Percentiles rank a stretch among this genome's conserved stretches.
These are phyloP conservation scores for Ennomos erosarius DNA, from an alignment of 2,888 invertebrate species.

Conservation along the genomic window DNA sequence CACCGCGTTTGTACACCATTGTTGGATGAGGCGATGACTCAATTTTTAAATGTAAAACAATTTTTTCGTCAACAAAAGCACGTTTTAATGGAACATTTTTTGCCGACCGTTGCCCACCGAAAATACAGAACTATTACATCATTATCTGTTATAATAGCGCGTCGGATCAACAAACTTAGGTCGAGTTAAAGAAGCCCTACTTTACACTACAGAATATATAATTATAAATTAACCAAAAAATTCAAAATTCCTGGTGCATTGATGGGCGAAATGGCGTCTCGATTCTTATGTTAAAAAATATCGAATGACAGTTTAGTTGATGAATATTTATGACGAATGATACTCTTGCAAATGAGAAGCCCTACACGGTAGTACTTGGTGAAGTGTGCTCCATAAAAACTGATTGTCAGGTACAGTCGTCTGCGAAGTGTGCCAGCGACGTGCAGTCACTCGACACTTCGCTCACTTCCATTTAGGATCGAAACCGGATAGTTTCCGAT, in stretches of 20 bases:
- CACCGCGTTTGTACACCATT: no score
- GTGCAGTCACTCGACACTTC: background rate
- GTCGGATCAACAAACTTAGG: constrained; percentile 20
- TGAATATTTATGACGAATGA: no score
- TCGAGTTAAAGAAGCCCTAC: background rate
- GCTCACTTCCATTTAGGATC: constrained; percentile 27
- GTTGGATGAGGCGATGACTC: no score
- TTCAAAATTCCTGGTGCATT: no score
- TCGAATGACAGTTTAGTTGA: no score
- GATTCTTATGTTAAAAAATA: no score
- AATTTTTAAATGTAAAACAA: no score
- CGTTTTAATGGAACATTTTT: constrained; percentile 10
- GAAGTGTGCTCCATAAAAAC: no score
- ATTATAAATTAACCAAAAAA: no score
- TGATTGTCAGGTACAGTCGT: background rate
- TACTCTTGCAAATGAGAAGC: no score
- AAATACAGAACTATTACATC: constrained; percentile 22
- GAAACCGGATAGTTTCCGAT: constrained; percentile 35
- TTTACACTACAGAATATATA: background rate
- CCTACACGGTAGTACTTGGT: no score
- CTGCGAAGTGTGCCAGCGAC: constrained; percentile 7
- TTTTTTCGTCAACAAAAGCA: background rate
- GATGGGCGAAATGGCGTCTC: no score
- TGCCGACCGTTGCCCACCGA: constrained; percentile 3
- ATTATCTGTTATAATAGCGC: constrained; percentile 14